These are phyloP conservation scores for Heliangelus exortis DNA, from an alignment of 2,797 vertebrate genomes.

Conservation along the genomic window DNA sequence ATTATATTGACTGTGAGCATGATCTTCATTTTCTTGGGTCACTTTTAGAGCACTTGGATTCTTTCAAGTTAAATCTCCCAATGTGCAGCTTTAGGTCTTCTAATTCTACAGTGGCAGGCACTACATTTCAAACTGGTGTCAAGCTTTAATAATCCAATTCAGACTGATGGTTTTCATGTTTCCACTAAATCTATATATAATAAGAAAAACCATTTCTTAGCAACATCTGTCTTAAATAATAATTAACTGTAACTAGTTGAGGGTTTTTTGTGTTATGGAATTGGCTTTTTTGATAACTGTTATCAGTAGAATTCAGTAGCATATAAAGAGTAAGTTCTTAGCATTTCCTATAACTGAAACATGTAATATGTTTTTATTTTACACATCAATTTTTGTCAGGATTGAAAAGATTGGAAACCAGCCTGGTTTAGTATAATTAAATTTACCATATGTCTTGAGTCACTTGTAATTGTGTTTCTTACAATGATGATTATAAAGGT, in stretches of 20 bases:
- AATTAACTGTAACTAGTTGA: neutral
- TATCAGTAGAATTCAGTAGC: neutral
- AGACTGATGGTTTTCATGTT: neutral
- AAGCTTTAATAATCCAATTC: neutral
- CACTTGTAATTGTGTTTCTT: slow-evolving; percentile 56
- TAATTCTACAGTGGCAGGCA: neutral
- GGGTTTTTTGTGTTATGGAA: neutral
- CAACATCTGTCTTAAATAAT: neutral
- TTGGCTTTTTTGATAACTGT: neutral
- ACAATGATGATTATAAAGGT: slow-evolving; percentile 63
- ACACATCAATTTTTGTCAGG: slow-evolving; percentile 34
- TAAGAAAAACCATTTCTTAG: neutral
- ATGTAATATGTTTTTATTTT: slow-evolving; percentile 27
- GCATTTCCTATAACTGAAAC: slow-evolving; percentile 34
- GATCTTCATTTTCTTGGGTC: neutral
- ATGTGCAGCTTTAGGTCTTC: neutral
- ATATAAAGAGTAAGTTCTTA: neutral
- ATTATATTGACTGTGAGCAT: neutral
- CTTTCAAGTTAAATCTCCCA: neutral
- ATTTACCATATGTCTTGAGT: slow-evolving; percentile 61
- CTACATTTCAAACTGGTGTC: neutral
- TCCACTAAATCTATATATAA: neutral
- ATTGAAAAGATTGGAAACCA: slow-evolving; percentile 32
- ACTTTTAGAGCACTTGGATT: neutral
- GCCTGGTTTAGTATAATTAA: slow-evolving; percentile 54